phyloP scores from a whole-genome alignment of 2,888 invertebrate genomes.

The Amiota minor region DNA sequence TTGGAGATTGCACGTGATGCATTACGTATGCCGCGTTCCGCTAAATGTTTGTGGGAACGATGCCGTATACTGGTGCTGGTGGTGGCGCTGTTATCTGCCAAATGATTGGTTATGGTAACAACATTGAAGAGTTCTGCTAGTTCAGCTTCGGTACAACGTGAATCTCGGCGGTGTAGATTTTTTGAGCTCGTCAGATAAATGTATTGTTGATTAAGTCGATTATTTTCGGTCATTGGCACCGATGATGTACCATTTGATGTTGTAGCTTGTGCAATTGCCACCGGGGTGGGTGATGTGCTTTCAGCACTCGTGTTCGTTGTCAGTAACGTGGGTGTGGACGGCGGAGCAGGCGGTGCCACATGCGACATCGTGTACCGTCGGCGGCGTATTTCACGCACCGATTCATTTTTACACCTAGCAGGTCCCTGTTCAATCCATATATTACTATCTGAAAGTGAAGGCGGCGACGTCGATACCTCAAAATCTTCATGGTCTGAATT shows the following conservation, averaged over 20 bases:
- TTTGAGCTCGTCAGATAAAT: slow-evolving; percentile 56
- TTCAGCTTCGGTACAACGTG: slow-evolving; percentile 68
- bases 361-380: slow-evolving; percentile 70
- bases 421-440: slow-evolving; percentile 18
- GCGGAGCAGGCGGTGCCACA: slow-evolving; percentile 65
- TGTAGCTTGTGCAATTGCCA: slow-evolving; percentile 41
- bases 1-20: slow-evolving; percentile 67
- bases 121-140: slow-evolving; percentile 68
- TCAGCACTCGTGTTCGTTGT: slow-evolving; percentile 51
- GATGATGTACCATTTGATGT: slow-evolving; percentile 41
- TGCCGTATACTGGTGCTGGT: slow-evolving; percentile 34
- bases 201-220: slow-evolving; percentile 60
- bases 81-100: slow-evolving; percentile 42
- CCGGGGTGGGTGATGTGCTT: slow-evolving; percentile 51
- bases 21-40: slow-evolving; percentile 63
- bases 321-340: slow-evolving; percentile 68
- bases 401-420: slow-evolving; percentile 22
- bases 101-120: slow-evolving; percentile 65
- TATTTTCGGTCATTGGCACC: slow-evolving; percentile 51
- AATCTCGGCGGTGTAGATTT: slow-evolving; percentile 59
- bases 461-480: slow-evolving; percentile 6
- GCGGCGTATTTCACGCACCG: slow-evolving; percentile 33
- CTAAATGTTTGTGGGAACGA: slow-evolving; percentile 50
- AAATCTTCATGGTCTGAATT: slow-evolving; percentile 29
- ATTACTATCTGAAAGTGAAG: slow-evolving; percentile 4